Conservation (phyloP, 1,140 invertebrate genomes). For the Aleiodes sp. region DNA sequence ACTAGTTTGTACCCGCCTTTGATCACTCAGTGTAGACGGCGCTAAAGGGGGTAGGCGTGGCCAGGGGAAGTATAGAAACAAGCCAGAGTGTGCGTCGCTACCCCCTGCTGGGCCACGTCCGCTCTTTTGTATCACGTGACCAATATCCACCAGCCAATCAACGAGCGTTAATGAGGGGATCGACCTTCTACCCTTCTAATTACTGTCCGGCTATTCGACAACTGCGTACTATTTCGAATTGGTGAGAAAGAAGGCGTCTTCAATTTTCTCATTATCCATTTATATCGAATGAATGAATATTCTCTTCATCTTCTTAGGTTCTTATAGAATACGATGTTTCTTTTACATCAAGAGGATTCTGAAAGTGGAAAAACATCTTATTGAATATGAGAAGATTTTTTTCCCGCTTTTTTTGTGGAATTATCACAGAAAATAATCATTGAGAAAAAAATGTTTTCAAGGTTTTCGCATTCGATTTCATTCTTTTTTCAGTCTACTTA, state of each 20-base stretch:
- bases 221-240: not conserved
- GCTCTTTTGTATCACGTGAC: slow-evolving; percentile 44
- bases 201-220: slow-evolving; percentile 37
- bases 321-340: no score
- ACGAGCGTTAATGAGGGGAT: slow-evolving; percentile 53
- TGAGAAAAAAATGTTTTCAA: no score
- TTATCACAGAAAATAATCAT: no score
- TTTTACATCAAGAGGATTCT: no score
- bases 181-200: slow-evolving; percentile 43
- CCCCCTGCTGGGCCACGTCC: slow-evolving; percentile 28
- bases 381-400: no score
- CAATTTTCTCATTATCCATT: no score
- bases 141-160: slow-evolving; percentile 51
- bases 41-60: slow-evolving; percentile 62
- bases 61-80: slow-evolving; percentile 61
- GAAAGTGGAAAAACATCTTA: no score
- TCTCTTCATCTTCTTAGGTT: not conserved
- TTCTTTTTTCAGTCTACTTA: no score
- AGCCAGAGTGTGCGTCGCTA: slow-evolving; percentile 35
- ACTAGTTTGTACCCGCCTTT: slow-evolving; percentile 57
- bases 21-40: slow-evolving; percentile 44
- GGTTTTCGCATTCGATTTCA: no score
- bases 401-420: no score
- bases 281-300: no score
- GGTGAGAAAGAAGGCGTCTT: not conserved